Base-by-base conservation (phyloP, 2,888 invertebrate genomes). In the Brassicogethes aeneus region DNA sequence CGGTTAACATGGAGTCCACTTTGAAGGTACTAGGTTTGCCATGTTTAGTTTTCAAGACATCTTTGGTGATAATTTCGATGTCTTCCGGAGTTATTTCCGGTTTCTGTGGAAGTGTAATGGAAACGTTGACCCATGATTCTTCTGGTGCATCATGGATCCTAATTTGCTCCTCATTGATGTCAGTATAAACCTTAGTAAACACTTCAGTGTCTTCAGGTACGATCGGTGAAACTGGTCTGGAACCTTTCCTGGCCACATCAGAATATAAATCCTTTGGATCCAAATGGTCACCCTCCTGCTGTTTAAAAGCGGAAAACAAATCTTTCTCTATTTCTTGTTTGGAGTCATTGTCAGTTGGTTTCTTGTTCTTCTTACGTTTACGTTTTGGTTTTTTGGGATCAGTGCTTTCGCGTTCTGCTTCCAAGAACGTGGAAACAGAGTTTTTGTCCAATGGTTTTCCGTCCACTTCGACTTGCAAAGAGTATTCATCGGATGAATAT, bases 191-290 rank as follows among this genome's bases (percentile, higher is more conserved):
- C 45, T 58, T 59, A 23, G 59, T 54, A n/a, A 57, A 50, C 15
- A 59, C 52, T 16, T 59, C 44, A 3, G 55, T 46, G 16, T 48
- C 41, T 30, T 52, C 51, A 12, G 44, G 36, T 37, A 34, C 31
- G 2, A 46, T 46, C 15, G 60, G 58, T 7, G 62, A 62, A n/a
- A 61, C 48, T 3, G 59, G 56, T 41, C 62, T 48, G n/a, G 63
- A 62, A 32, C 50, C 51, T 35, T 48, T 51, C 40, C 55, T 59
- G 2, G 57, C 54, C 31, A 64, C 52, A 34, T 64, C 64, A 1
- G 64, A 60, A 47, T 66, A 66, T 32, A 61, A 48, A 41, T 55
- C 53, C 50, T 61, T 59, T 0, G 60, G 53, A 40, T 61, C 50
- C 30, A 56, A 43, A 10, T 42, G 35, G 29, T 48, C 53, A 34